Percentiles rank a stretch among this genome's conserved stretches.
These are phyloP conservation scores for Plebejus argus DNA, from an alignment of 2,888 invertebrate species.

Conservation along the genomic window DNA sequence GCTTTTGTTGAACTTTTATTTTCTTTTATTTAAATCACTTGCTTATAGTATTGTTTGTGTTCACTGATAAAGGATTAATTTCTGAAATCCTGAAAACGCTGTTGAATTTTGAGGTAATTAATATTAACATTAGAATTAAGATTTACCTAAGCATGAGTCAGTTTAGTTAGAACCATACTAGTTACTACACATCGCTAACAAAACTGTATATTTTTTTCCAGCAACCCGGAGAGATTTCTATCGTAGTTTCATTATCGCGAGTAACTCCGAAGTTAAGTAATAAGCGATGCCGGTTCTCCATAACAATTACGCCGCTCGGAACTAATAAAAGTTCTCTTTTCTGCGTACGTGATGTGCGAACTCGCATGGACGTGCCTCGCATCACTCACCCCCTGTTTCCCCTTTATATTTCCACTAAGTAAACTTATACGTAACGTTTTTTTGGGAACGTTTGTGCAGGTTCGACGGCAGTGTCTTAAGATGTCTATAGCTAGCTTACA, in stretches of 20 bases:
- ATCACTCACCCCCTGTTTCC: conserved; percentile 56
- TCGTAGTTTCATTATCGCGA: conserved; percentile 31
- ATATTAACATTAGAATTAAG: no score
- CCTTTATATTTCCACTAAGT: conserved; percentile 55
- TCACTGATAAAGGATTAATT: not conserved
- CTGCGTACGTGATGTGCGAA: conserved; percentile 68
- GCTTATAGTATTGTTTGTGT: not conserved
- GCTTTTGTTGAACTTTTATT: not conserved
- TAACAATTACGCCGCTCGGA: conserved; percentile 72
- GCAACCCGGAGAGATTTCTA: conserved; percentile 3
- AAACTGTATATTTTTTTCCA: not conserved
- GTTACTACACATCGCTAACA: not conserved
- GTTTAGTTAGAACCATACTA: not conserved
- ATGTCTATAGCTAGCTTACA: no score
- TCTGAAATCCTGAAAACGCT: no score
- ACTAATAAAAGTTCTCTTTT: conserved; percentile 76
- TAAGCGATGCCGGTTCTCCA: conserved; percentile 66
- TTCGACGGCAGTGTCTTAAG: not conserved
- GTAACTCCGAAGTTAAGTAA: conserved; percentile 60
- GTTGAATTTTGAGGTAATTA: no score
- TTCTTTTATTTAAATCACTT: not conserved
- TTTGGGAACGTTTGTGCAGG: not conserved
- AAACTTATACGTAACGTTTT: conserved; percentile 20
- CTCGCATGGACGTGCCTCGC: conserved; percentile 67
- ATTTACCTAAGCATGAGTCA: no score